These are phyloP conservation scores for Cotesia typhae DNA, from an alignment of 1,140 invertebrate species.

Conservation along the genomic window DNA sequence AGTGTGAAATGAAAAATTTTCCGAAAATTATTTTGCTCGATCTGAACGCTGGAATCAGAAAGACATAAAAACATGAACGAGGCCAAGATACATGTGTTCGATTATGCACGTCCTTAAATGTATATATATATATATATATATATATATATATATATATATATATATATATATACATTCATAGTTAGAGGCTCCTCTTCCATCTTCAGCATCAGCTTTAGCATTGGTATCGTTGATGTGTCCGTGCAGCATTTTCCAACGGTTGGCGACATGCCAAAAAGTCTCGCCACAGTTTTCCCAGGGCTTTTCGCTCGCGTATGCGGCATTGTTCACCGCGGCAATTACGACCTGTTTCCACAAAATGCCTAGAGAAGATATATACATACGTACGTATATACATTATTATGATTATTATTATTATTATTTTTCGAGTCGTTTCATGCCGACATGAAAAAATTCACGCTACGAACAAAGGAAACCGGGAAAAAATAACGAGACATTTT, in stretches of 20 bases:
- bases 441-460: no score
- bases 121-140: background rate
- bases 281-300: conserved; percentile 8
- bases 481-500: no score
- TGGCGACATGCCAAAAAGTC: conserved; percentile 29
- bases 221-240: conserved; percentile 2
- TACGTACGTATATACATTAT: no score
- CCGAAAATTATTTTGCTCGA: no score
- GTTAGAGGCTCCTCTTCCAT: background rate
- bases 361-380: background rate
- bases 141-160: no score
- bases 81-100: conserved; percentile 27
- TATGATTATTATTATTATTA: no score
- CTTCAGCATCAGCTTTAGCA: conserved; percentile 2
- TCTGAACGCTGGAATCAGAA: no score
- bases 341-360: conserved; percentile 31
- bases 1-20: no score
- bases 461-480: no score
- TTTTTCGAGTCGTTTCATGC: no score
- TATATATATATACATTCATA: background rate
- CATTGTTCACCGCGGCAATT: conserved; percentile 34
- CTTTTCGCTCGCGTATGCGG: conserved; percentile 24
- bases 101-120: conserved; percentile 30
- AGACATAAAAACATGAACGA: conserved; percentile 1
- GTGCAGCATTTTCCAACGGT: background rate